Percentiles rank a stretch among this genome's conserved stretches.
phyloP scores from a whole-genome alignment of 23 tunicate genomes.

The Ascidia mentula region DNA sequence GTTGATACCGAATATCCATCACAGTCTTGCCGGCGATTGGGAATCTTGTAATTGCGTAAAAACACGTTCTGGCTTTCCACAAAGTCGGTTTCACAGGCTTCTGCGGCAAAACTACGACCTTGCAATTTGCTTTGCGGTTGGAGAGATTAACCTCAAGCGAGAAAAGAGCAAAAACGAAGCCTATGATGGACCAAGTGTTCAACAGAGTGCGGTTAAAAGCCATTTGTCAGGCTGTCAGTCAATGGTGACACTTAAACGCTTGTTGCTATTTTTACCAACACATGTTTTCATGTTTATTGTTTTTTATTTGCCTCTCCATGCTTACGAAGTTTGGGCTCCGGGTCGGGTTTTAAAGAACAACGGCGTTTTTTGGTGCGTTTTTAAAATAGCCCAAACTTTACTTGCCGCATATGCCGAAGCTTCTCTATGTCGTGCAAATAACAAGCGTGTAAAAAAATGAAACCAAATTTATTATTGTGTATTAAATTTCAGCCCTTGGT shows the following conservation, averaged over 20 bases:
- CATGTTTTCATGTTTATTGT: neutral
- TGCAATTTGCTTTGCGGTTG: neutral
- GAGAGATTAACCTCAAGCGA: neutral
- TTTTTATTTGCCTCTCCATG: no score
- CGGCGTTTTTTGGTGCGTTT: no score
- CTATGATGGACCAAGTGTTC: neutral
- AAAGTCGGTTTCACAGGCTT: neutral
- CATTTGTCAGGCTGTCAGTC: slow-evolving; percentile 4
- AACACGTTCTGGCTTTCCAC: neutral
- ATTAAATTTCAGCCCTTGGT: no score
- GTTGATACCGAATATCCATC: neutral
- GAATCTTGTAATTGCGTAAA: neutral
- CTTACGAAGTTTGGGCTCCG: no score
- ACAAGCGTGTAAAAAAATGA: no score
- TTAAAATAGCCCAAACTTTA: no score
- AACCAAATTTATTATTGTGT: no score
- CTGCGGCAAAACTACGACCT: neutral
- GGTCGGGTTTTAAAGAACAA: no score
- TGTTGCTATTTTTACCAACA: neutral
- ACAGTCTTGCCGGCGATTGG: neutral
- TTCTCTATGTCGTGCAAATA: no score
- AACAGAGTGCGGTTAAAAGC: neutral
- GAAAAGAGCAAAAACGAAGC: no score
- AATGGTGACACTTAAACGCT: neutral
- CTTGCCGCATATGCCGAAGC: no score